Base-by-base conservation (phyloP, 2,888 invertebrate genomes). In the Phalera bucephala region DNA sequence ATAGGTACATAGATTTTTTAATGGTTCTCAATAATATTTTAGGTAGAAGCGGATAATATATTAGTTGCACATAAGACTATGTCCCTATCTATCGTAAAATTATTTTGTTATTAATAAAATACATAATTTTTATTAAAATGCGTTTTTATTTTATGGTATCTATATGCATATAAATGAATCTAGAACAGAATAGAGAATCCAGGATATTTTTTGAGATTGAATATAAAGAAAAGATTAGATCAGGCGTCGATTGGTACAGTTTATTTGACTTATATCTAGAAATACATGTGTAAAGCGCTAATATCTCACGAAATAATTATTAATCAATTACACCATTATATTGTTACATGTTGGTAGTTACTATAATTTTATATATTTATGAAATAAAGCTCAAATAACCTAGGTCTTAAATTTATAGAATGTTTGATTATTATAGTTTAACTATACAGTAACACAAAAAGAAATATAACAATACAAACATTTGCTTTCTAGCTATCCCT, bases 211-310 rank as follows among this genome's bases (percentile, higher is more conserved):
- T 26, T 38, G n/a, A 20, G n/a, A 31, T 17, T 11, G 33, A 23
- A 32, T 27, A 19, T 29, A 14, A 38, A 45, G 19, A 33, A 39
- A 45, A 51, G 44, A 51, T 41, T 30, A 57, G 54, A 52, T 45
- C 40, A 50, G 45, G 48, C 54, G 47, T 68, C 56, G 56, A 64
- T 73, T 73, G 67, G 68, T 83, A 80, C 75, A 73, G 62, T 84
- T 82, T 82, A 81, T 80, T 82, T 75, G 72, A 72, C 83, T 83
- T 83, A 84, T 55, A 76, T 58, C 79, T 82, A 82, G 72, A 76
- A 26, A 77, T 79, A 80, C 78, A 81, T 62, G 70, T 72, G 68
- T 72, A 68, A 69, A 74, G 73, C 4, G 25, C 28, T 29, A 29
- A 19, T 11, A 55, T 54, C 54, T 58, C 31, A 52, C 45, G 46